Percentiles rank a stretch among this genome's conserved stretches.
These are phyloP conservation scores for Etheostoma spectabile DNA, from an alignment of 2,113 vertebrate genomes.

Conservation along the genomic window DNA sequence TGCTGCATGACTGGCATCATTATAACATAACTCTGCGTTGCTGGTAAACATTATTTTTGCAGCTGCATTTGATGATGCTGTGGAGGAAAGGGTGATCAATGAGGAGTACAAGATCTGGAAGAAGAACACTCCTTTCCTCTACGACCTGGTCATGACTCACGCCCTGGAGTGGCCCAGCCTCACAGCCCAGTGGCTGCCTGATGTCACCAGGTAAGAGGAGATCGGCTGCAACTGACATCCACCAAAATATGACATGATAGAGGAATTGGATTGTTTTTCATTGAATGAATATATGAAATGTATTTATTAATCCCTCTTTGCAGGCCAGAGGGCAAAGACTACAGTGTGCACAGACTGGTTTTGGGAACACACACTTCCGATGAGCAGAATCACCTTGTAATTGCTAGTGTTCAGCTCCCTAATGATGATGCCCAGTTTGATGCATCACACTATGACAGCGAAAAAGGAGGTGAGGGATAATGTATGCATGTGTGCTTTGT, in stretches of 20 bases:
- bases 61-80: slow-evolving; percentile 98
- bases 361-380: slow-evolving; percentile 98
- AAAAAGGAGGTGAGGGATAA: slow-evolving; percentile 93
- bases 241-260: not conserved
- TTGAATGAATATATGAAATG: not conserved
- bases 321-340: slow-evolving; percentile 98
- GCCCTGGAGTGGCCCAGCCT: slow-evolving; percentile 98
- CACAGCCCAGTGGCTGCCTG: slow-evolving; percentile 98
- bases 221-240: not conserved
- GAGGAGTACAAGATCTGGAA: slow-evolving; percentile 99
- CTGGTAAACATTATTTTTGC: not conserved
- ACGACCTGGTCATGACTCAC: slow-evolving; percentile 98
- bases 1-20: not conserved
- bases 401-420: slow-evolving; percentile 96
- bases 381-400: slow-evolving; percentile 97
- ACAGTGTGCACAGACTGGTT: slow-evolving; percentile 95
- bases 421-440: slow-evolving; percentile 99
- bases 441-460: slow-evolving; percentile 97
- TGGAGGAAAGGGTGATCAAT: slow-evolving; percentile 97
- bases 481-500: not conserved
- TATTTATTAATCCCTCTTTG: not conserved
- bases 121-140: slow-evolving; percentile 97
- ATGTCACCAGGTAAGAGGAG: slow-evolving; percentile 93
- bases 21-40: not conserved
- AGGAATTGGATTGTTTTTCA: not conserved